Evolutionary conservation across 2,888 invertebrate species (phyloP).

Genomic region (Drosophila neotestacea): DNA sequence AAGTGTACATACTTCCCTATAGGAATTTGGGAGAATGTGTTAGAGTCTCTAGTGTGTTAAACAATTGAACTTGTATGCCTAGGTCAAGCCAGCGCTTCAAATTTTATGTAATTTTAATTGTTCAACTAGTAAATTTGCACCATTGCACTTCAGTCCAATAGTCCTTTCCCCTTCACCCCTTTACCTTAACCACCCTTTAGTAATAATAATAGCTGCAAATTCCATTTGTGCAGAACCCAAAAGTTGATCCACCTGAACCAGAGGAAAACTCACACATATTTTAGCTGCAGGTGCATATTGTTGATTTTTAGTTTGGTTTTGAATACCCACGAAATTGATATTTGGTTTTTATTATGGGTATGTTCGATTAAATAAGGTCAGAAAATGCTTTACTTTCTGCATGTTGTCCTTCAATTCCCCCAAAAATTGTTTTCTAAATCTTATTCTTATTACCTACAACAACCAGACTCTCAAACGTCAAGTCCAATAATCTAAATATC

Average conservation of each 20-base stretch:
- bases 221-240: slow-evolving; percentile 46
- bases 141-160: not conserved
- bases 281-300: slow-evolving; percentile 30
- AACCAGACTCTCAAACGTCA: too few species aligned
- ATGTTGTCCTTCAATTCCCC: too few species aligned
- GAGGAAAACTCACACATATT: slow-evolving; percentile 37
- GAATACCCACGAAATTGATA: not conserved
- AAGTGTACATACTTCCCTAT: too few species aligned
- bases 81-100: slow-evolving; percentile 37
- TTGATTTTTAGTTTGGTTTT: slow-evolving; percentile 53
- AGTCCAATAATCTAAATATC: too few species aligned
- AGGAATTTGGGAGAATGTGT: not conserved
- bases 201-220: slow-evolving; percentile 64
- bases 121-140: slow-evolving; percentile 57
- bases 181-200: not conserved
- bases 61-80: slow-evolving; percentile 57
- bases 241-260: slow-evolving; percentile 60
- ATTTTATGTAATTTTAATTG: slow-evolving; percentile 72
- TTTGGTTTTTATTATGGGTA: not conserved
- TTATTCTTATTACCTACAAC: too few species aligned
- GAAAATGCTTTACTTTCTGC: too few species aligned
- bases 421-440: too few species aligned
- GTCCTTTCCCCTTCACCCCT: not conserved
- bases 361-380: not conserved
- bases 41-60: slow-evolving; percentile 32